Percentiles rank a stretch among this genome's conserved stretches.
Evolutionary conservation across 2,797 vertebrate genomes (phyloP).

Genomic region (Glyptemys insculpta): DNA sequence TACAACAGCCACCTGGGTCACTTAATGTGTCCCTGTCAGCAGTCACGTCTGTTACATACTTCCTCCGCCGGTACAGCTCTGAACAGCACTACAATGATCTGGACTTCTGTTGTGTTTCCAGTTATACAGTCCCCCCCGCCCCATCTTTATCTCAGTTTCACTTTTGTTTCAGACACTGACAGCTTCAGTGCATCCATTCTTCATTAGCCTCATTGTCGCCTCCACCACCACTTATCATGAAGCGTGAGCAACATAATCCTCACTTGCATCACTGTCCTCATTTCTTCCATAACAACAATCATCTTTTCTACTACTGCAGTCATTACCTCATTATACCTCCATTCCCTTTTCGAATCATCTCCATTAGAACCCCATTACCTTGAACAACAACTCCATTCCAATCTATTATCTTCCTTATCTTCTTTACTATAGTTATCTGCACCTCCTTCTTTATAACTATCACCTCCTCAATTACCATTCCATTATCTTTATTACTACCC

Average conservation of each 20-base stretch:
- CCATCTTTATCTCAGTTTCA: accelerated
- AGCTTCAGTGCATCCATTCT: slow-evolving; percentile 30
- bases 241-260: slow-evolving; percentile 47
- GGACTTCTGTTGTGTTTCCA: not conserved
- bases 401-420: slow-evolving; percentile 76
- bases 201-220: slow-evolving; percentile 54
- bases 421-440: slow-evolving; percentile 76
- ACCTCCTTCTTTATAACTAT: slow-evolving; percentile 76
- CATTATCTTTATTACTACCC: slow-evolving; percentile 82
- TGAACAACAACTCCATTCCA: slow-evolving; percentile 75
- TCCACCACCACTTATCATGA: slow-evolving; percentile 30
- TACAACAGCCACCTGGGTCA: not conserved
- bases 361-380: slow-evolving; percentile 75
- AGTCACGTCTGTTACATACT: not conserved
- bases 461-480: slow-evolving; percentile 80
- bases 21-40: not conserved
- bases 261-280: slow-evolving; percentile 32
- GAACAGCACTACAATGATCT: slow-evolving; percentile 1
- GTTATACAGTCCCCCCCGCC: not conserved
- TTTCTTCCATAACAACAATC: slow-evolving; percentile 67
- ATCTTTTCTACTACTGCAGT: slow-evolving; percentile 42
- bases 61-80: not conserved
- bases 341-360: slow-evolving; percentile 69
- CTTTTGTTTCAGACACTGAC: slow-evolving; percentile 58
- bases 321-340: slow-evolving; percentile 79